Percentiles rank a stretch among this genome's conserved stretches.
Conservation (phyloP, 1,140 invertebrate genomes). For the Chelonus insularis region DNA sequence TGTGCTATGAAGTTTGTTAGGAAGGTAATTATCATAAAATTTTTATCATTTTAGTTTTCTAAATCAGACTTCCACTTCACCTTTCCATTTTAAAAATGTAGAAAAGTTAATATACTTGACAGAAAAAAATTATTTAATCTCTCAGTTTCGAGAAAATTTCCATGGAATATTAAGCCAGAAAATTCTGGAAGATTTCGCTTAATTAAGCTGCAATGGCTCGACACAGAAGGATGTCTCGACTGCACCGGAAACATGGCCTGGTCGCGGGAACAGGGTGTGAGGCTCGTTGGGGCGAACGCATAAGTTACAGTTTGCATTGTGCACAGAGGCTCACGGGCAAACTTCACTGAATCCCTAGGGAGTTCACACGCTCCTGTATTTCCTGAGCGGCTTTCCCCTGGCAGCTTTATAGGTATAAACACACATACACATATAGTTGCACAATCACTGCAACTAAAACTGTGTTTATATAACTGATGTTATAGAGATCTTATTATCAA, state of each 20-base stretch:
- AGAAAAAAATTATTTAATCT: neutral
- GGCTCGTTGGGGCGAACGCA: constrained; percentile 20
- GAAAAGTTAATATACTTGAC: too few species aligned
- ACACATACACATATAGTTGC: neutral
- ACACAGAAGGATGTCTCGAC: constrained; percentile 14
- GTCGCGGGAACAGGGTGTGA: neutral
- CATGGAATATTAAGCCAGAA: constrained; percentile 1
- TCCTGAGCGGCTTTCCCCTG: constrained; percentile 32
- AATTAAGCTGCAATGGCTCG: constrained; percentile 25
- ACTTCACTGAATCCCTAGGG: constrained; percentile 34
- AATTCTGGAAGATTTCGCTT: constrained; percentile 25
- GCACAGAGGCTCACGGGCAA: constrained; percentile 33
- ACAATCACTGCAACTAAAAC: neutral
- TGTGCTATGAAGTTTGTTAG: too few species aligned
- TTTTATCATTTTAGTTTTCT: too few species aligned
- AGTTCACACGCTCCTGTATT: constrained; percentile 27
- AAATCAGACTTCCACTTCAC: too few species aligned
- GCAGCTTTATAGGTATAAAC: constrained; percentile 15
- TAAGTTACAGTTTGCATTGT: constrained; percentile 44
- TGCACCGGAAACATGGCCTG: constrained; percentile 6
- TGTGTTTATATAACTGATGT: neutral
- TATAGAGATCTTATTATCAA: too few species aligned
- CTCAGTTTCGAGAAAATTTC: too few species aligned
- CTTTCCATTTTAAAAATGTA: too few species aligned
- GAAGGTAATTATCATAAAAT: too few species aligned